Evolutionary conservation across 2,797 vertebrate genomes (phyloP).

Genomic region (Aldrovandia affinis): DNA sequence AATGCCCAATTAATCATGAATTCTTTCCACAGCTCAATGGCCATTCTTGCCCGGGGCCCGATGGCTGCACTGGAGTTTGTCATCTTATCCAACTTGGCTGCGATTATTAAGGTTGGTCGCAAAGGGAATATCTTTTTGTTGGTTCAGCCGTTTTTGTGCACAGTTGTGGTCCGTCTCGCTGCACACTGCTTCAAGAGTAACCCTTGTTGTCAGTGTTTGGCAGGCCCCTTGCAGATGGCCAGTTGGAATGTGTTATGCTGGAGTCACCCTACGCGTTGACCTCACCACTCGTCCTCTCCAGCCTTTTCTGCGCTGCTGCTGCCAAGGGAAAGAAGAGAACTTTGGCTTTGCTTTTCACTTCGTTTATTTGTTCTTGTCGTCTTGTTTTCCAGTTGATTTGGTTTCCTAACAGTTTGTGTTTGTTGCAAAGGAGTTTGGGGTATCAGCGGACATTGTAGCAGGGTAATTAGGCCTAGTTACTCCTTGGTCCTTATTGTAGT

Average conservation of each 20-base stretch:
- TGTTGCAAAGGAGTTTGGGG: neutral
- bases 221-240: neutral
- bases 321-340: neutral
- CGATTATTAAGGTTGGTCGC: neutral
- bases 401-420: neutral
- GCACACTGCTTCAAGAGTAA: neutral
- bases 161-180: neutral
- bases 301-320: neutral
- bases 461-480: too few species aligned
- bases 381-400: neutral
- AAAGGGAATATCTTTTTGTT: neutral
- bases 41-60: too few species aligned
- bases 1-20: neutral
- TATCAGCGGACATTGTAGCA: neutral
- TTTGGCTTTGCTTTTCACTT: neutral
- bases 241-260: neutral
- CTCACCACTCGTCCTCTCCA: neutral
- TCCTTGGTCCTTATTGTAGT: too few species aligned
- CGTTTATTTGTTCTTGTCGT: neutral
- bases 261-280: neutral
- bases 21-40: too few species aligned
- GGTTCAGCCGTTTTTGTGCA: neutral
- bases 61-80: neutral
- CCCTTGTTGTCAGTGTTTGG: neutral
- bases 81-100: neutral